A percentile compares a stretch with the other conserved stretches of the same genome.
These are phyloP conservation scores for Emydoidea blandingii DNA, from an alignment of 2,797 vertebrate genomes.

Conservation along the genomic window DNA sequence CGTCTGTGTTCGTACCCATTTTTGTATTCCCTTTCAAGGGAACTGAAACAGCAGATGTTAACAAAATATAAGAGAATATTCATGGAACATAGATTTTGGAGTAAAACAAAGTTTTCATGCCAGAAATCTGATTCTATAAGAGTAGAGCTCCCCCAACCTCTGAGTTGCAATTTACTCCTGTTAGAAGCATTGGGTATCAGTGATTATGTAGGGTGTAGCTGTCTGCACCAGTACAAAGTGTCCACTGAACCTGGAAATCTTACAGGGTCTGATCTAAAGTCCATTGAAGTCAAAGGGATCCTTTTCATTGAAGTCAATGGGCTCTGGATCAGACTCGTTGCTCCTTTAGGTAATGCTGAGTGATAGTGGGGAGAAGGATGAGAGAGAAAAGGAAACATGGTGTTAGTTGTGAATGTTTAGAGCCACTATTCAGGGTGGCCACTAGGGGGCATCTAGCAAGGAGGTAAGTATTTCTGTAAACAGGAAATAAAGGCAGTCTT, in stretches of 20 bases:
- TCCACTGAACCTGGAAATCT: background rate
- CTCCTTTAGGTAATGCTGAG: background rate
- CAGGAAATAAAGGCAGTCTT: background rate
- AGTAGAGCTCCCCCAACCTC: background rate
- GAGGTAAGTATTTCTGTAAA: background rate
- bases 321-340: background rate
- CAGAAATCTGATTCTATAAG: background rate
- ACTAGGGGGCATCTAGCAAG: background rate
- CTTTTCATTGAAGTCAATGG: conserved; percentile 13
- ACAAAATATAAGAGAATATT: conserved; percentile 13
- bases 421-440: background rate
- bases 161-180: background rate
- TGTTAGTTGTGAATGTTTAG: background rate
- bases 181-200: conserved; percentile 18
- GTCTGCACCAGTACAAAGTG: conserved; percentile 35
- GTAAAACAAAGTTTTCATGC: conserved; percentile 1
- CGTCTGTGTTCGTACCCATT: background rate
- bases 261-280: background rate
- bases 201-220: conserved; percentile 9
- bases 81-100: conserved; percentile 19
- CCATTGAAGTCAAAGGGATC: background rate
- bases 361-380: background rate
- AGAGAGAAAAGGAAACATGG: background rate
- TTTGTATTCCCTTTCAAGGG: background rate
- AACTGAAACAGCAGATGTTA: conserved; percentile 17